These are phyloP conservation scores for Actias luna DNA, from an alignment of 2,888 invertebrate species.

Conservation along the genomic window DNA sequence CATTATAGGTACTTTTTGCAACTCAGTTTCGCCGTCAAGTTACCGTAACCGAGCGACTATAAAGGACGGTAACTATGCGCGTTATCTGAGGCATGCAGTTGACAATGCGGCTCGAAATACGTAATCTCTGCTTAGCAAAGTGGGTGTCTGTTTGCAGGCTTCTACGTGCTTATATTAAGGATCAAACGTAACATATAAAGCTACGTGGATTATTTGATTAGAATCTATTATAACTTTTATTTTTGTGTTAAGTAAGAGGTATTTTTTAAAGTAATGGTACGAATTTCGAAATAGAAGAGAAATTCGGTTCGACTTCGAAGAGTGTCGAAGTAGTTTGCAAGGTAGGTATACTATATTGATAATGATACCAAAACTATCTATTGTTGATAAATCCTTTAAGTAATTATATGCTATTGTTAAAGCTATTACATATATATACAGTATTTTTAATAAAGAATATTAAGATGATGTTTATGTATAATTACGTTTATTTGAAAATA, in stretches of 20 bases:
- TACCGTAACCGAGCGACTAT: slow-evolving; percentile 12
- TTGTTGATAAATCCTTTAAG: no score
- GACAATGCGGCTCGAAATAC: slow-evolving; percentile 30
- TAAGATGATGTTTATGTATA: no score
- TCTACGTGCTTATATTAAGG: not conserved
- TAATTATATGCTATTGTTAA: no score
- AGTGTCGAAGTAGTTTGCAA: no score
- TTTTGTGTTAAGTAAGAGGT: not conserved
- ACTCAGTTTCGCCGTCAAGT: slow-evolving; percentile 11
- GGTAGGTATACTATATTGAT: no score
- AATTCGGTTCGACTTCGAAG: no score
- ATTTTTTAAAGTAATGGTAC: no score
- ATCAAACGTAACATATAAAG: not conserved
- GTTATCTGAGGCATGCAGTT: slow-evolving; percentile 28
- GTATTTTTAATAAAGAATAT: no score
- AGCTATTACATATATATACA: no score
- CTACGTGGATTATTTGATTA: not conserved
- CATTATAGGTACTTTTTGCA: not conserved
- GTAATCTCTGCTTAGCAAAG: slow-evolving; percentile 26
- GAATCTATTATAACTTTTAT: not conserved
- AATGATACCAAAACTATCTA: no score
- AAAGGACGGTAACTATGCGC: slow-evolving; percentile 24
- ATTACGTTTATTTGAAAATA: no score
- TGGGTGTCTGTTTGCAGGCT: slow-evolving; percentile 5
- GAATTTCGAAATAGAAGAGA: no score